Evolutionary conservation across 1,140 invertebrate species (phyloP), one percentile per base, ranked within the genome.

Genomic region (Drosophila pectinifera): DNA sequence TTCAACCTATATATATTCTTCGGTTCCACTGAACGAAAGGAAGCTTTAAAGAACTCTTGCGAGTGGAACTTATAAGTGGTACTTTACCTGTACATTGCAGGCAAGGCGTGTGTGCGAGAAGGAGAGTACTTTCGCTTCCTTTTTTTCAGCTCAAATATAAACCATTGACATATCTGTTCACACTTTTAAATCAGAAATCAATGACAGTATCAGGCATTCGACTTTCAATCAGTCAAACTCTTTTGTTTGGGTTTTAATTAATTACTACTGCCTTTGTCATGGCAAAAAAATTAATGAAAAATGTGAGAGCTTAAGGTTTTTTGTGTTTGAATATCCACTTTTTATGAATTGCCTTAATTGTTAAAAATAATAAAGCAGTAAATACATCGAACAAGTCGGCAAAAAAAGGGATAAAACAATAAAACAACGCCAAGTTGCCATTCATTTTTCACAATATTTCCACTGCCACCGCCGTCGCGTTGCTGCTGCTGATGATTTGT

Each of bases 401-500:
- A 39, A 38, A 58, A 36, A 36, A 62, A 56, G 49, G 59, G 51
- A 83, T 65, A 61, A 78, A 67, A 55, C 39, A 79, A 76, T 76
- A 76, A 80, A 73, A 56, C 54, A 64, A 56, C 65, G 64, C 51
- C 83, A 77, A 69, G 18, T 64, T 41, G 36, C 77, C 72, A 80
- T 77, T 64, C 57, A 84, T 84, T 76, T 80, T 84, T 55, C 57
- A 58, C 56, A 62, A 54, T 73, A 63, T 70, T 68, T 46, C 24
- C 69, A 54, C 31, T 62, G 46, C 69, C 64, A 39, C 14, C 7
- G 49, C 49, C 45, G 45, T 14, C 14, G 49, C 28, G 46, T 2
- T 46, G n/a, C 8, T 62, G 49, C 41, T 43, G 59, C 46, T 63
- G 81, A 81, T 85, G 82, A 85, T 86, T 85, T 85, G 74, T 82